These are phyloP conservation scores for Blastobasis lacticolella DNA, from an alignment of 2,888 invertebrate genomes.

Conservation along the genomic window DNA sequence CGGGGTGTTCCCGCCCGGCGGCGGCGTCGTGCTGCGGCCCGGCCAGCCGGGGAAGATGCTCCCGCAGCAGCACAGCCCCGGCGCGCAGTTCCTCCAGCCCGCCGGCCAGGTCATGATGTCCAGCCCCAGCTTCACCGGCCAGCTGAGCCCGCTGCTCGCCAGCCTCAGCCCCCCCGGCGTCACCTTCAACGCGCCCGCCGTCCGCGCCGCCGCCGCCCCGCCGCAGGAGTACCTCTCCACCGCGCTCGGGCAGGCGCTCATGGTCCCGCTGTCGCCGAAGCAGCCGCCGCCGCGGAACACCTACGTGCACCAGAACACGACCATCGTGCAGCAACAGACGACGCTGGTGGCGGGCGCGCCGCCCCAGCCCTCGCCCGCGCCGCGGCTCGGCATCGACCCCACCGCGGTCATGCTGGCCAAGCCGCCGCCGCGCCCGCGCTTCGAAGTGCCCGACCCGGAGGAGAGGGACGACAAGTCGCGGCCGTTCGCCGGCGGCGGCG, in stretches of 20 bases:
- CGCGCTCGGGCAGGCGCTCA: slow-evolving; percentile 79
- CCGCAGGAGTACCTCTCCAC: slow-evolving; percentile 82
- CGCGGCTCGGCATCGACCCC: slow-evolving; percentile 74
- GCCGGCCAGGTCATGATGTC: slow-evolving; percentile 85
- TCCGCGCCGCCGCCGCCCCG: slow-evolving; percentile 70
- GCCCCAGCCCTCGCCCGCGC: slow-evolving; percentile 41
- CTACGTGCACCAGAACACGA: slow-evolving; percentile 89
- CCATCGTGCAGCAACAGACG: slow-evolving; percentile 87
- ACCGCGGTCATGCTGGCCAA: slow-evolving; percentile 64
- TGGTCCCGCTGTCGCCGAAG: slow-evolving; percentile 80
- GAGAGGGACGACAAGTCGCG: slow-evolving; percentile 18
- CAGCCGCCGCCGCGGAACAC: slow-evolving; percentile 78
- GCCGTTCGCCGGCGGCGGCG: slow-evolving; percentile 4
- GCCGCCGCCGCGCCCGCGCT: slow-evolving; percentile 32
- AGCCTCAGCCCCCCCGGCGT: slow-evolving; percentile 82
- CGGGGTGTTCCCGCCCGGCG: slow-evolving; percentile 79
- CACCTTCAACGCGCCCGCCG: slow-evolving; percentile 74
- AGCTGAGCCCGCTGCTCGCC: slow-evolving; percentile 85
- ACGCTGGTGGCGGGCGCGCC: slow-evolving; percentile 83
- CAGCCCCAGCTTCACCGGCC: slow-evolving; percentile 81
- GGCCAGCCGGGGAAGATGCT: slow-evolving; percentile 82
- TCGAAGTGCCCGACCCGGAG: slow-evolving; percentile 30
- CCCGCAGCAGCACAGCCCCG: slow-evolving; percentile 76
- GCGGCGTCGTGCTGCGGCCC: slow-evolving; percentile 86
- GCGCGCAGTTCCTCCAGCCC: slow-evolving; percentile 83